These are phyloP conservation scores for Periophthalmodon schlosseri DNA, from an alignment of 2,113 vertebrate species.

Conservation along the genomic window DNA sequence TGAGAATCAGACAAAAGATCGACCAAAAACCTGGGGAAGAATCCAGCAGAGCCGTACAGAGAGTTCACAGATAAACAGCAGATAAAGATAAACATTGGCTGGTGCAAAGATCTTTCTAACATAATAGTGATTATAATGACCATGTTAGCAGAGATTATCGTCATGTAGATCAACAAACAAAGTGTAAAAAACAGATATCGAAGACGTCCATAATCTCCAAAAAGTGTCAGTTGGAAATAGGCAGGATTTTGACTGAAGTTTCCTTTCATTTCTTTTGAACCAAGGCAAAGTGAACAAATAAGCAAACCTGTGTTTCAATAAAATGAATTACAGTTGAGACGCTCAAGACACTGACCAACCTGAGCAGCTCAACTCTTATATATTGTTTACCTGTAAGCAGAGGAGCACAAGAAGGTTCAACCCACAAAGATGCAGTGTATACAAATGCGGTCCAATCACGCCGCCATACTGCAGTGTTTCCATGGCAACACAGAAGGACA, in stretches of 20 bases:
- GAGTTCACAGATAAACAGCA: slow-evolving; percentile 38
- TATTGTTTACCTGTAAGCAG: background rate
- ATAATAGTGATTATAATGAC: slow-evolving; percentile 24
- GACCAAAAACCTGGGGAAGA: slow-evolving; percentile 7
- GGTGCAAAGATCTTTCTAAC: slow-evolving; percentile 13
- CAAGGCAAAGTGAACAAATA: background rate
- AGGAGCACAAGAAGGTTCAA: background rate
- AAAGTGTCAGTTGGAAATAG: slow-evolving; percentile 29
- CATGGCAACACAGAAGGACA: no score
- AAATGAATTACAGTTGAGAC: background rate
- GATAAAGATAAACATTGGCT: slow-evolving; percentile 31
- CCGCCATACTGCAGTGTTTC: background rate
- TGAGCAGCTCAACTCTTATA: background rate
- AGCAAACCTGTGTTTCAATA: background rate
- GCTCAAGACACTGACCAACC: background rate
- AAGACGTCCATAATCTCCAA: slow-evolving; percentile 10
- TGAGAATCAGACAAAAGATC: slow-evolving; percentile 4
- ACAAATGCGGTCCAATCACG: background rate
- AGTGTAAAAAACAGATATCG: slow-evolving; percentile 30
- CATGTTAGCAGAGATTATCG: slow-evolving; percentile 25
- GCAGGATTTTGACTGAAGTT: slow-evolving; percentile 5
- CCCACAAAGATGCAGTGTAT: background rate
- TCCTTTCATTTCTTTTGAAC: background rate
- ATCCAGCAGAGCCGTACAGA: slow-evolving; percentile 29
- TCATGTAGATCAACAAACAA: slow-evolving; percentile 27